Percentiles rank a stretch among this genome's conserved stretches.
phyloP scores from a whole-genome alignment of 1,140 invertebrate genomes.

The Lithobius niger region DNA sequence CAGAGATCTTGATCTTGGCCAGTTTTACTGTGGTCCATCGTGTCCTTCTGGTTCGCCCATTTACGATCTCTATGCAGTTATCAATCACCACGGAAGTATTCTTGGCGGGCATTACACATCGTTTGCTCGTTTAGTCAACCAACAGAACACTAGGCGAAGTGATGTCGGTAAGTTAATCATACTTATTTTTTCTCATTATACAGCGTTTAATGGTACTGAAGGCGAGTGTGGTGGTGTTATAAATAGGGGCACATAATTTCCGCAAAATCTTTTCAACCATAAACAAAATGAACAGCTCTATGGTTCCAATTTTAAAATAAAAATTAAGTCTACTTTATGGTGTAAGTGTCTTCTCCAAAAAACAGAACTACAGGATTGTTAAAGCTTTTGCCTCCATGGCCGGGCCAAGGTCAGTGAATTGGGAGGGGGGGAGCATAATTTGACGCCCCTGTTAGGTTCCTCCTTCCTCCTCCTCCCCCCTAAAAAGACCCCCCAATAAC shows the following conservation, averaged over 20 bases:
- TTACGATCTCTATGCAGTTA: slow-evolving; percentile 42
- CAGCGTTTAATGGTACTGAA: neutral
- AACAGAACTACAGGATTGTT: too few species aligned
- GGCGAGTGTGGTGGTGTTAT: neutral
- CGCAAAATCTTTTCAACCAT: too few species aligned
- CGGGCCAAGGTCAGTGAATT: too few species aligned
- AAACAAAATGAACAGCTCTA: neutral
- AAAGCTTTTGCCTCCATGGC: too few species aligned
- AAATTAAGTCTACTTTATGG: too few species aligned
- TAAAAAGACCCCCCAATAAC: too few species aligned
- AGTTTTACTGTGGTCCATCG: slow-evolving; percentile 26
- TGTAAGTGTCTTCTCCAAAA: too few species aligned
- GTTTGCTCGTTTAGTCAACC: slow-evolving; percentile 30
- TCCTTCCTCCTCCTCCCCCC: too few species aligned
- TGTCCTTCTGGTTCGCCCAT: slow-evolving; percentile 24
- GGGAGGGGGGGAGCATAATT: too few species aligned
- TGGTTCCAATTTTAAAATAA: too few species aligned
- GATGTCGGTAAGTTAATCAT: slow-evolving; percentile 29
- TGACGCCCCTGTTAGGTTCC: too few species aligned
- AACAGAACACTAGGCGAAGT: slow-evolving; percentile 19
- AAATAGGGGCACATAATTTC: neutral
- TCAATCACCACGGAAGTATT: slow-evolving; percentile 40
- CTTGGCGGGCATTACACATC: slow-evolving; percentile 42
- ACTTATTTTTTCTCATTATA: neutral
- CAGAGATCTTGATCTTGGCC: slow-evolving; percentile 35